Conservation (phyloP, 92 coral and sea anemone genomes). For the Bergia sp. region DNA sequence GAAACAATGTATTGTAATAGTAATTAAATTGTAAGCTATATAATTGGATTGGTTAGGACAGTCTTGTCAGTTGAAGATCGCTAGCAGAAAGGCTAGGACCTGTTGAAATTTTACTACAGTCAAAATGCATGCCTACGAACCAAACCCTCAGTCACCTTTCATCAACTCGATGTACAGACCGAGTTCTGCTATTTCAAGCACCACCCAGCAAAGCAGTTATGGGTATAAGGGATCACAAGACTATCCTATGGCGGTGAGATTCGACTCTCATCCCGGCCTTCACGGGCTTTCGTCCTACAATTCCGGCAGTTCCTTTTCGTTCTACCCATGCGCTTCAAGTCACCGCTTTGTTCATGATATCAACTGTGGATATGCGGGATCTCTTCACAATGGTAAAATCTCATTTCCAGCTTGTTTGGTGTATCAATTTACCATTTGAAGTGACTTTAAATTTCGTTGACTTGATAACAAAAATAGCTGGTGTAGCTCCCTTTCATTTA, state of each 20-base stretch:
- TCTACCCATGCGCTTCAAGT: slow-evolving; percentile 85
- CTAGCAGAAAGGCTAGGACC: slow-evolving; percentile 11
- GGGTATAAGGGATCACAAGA: slow-evolving; percentile 76
- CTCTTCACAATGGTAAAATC: slow-evolving; percentile 80
- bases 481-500: neutral
- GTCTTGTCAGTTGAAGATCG: slow-evolving; percentile 29
- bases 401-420: slow-evolving; percentile 1
- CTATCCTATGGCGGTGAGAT: slow-evolving; percentile 87
- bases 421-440: slow-evolving; percentile 30
- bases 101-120: neutral
- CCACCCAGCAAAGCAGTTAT: slow-evolving; percentile 62
- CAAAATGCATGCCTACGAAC: slow-evolving; percentile 85
- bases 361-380: slow-evolving; percentile 85
- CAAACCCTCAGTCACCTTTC: slow-evolving; percentile 70
- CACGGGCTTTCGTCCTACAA: slow-evolving; percentile 82
- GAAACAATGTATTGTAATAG: slow-evolving; percentile 89
- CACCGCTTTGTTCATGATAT: slow-evolving; percentile 90
- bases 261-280: slow-evolving; percentile 79
- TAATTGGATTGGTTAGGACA: slow-evolving; percentile 76
- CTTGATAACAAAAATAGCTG: neutral
- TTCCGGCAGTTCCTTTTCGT: slow-evolving; percentile 70
- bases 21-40: slow-evolving; percentile 86
- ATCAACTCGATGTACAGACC: slow-evolving; percentile 89
- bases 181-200: slow-evolving; percentile 63
- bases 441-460: slow-evolving; percentile 27